Evolutionary conservation across 1,140 invertebrate genomes (phyloP).

Genomic region (Laodelphax striatellus): DNA sequence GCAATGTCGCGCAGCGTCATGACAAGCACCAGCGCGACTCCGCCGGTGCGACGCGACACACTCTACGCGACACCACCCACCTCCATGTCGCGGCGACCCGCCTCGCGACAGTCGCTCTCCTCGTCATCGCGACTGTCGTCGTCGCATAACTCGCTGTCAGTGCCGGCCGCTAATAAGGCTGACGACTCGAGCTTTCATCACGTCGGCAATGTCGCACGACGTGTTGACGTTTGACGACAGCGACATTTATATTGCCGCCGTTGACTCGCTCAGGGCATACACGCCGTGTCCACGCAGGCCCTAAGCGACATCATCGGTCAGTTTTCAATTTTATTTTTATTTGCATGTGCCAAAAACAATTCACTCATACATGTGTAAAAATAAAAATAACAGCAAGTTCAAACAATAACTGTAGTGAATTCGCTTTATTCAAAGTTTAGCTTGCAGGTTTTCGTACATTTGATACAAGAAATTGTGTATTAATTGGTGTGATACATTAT

Average conservation of each 20-base stretch:
- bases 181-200: constrained; percentile 77
- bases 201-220: constrained; percentile 73
- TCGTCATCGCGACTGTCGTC: constrained; percentile 63
- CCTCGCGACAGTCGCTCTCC: constrained; percentile 50
- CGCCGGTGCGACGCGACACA: constrained; percentile 23
- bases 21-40: constrained; percentile 13
- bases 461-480: no score
- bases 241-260: constrained; percentile 71
- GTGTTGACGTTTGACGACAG: constrained; percentile 70
- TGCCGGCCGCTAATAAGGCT: constrained; percentile 50
- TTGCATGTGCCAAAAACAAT: no score
- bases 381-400: no score
- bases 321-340: neutral
- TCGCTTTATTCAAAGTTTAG: no score
- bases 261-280: constrained; percentile 50
- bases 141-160: constrained; percentile 65
- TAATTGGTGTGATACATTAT: no score
- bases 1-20: neutral
- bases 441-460: no score
- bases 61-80: constrained; percentile 19
- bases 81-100: constrained; percentile 30
- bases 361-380: no score
- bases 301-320: constrained; percentile 33
- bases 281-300: constrained; percentile 35
- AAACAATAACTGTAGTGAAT: no score